Base-by-base conservation (phyloP, 92 coral and sea anemone species). In the Umimayanthus chanpuru region DNA sequence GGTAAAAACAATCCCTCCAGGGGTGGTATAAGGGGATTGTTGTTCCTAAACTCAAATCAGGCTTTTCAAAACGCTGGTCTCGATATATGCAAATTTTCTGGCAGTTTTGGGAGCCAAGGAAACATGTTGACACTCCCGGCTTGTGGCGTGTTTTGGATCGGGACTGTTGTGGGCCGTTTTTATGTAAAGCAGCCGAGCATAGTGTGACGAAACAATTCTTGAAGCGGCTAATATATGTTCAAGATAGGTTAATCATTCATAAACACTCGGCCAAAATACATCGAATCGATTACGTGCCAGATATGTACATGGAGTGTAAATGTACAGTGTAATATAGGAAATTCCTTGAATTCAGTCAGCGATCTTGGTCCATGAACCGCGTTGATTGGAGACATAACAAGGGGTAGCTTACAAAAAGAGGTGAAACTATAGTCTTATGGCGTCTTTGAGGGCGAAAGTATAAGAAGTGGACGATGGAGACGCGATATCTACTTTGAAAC, bases 191-290 rank as follows among this genome's bases (percentile, higher is more conserved):
- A 82, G 86, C 15, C 61, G 38, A 41, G 14, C 36, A n/a, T 70
- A 5, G 56, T 83, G 77, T 50, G 87, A 83, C 43, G 78, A 83
- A 83, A 66, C 39, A 64, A 64, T 64, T 43, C 74, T 65, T 12
- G 73, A 18, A 67, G 39, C 78, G 20, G 12, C 77, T 83, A 70
- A 26, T 83, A 70, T 43, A 44, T 67, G 55, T 83, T 68, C 87
- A 83, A 26, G 87, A 82, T 83, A 83, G 53, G 77, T 76, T 83
- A 71, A 83, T 83, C 87, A 73, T 4, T 29, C 39, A 20, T 70
- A 83, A 83, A 47, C 53, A 47, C 66, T 44, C 65, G 9, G 78
- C 64, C 78, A 41, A 28, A 64, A 61, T 44, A 43, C 67, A 56
- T 39, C 86, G 75, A 66, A 39, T 68, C 61, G 85, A 70, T 47